Evolutionary conservation across 2,113 vertebrate genomes (phyloP).

Genomic region (Dissostichus mawsoni): DNA sequence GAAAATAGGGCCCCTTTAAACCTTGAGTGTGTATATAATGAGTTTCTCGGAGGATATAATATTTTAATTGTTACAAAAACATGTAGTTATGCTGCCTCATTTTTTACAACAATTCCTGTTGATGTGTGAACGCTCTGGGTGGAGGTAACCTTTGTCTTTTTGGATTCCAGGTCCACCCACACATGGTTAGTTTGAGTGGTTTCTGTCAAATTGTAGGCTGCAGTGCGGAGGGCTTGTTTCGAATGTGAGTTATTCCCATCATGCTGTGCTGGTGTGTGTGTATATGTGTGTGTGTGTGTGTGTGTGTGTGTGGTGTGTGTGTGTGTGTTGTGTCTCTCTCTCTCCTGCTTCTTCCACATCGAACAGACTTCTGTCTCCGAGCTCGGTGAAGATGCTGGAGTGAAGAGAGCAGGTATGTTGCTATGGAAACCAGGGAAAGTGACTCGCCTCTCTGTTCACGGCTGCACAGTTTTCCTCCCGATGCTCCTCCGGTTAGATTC

Average conservation of each 20-base stretch:
- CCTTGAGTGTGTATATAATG: no score
- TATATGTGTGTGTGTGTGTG: constrained; percentile 13
- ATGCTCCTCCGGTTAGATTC: constrained; percentile 24
- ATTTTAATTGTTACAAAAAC: background rate
- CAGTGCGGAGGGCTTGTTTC: constrained; percentile 46
- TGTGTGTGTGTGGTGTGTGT: constrained; percentile 6
- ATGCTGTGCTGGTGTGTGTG: background rate
- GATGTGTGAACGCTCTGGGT: background rate
- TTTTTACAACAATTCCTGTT: constrained; percentile 3
- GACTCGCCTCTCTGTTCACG: constrained; percentile 47
- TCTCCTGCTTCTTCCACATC: constrained; percentile 31
- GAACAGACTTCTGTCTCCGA: constrained; percentile 51
- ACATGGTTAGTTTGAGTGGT: constrained; percentile 35
- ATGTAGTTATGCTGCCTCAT: background rate
- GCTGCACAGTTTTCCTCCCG: constrained; percentile 42
- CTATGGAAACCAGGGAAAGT: constrained; percentile 67
- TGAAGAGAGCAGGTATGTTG: constrained; percentile 73
- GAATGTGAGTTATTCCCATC: constrained; percentile 49
- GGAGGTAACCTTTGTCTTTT: constrained; percentile 47
- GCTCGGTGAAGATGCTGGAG: constrained; percentile 58
- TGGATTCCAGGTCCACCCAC: constrained; percentile 69
- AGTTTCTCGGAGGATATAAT: no score
- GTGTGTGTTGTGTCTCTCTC: background rate
- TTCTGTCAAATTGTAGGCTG: constrained; percentile 50
- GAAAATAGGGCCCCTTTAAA: no score